Evolutionary conservation across 2,888 invertebrate species (phyloP).

Genomic region (Napeogenes inachia): DNA sequence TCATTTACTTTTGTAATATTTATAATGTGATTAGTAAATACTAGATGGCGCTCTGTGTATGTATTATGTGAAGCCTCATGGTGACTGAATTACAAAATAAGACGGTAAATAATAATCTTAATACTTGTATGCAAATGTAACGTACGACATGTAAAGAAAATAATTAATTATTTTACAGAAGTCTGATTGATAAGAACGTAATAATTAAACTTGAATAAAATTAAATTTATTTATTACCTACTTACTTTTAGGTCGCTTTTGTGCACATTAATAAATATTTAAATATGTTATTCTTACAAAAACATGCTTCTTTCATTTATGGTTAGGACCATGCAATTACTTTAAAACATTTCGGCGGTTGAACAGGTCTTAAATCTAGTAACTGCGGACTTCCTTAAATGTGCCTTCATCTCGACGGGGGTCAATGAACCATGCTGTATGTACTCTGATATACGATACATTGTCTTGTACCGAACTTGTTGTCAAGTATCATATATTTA

Average conservation of each 20-base stretch:
- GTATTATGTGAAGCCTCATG: slow-evolving; percentile 11
- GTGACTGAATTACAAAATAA: not conserved
- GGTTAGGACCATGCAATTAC: not conserved
- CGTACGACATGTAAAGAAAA: too few species aligned
- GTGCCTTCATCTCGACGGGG: slow-evolving; percentile 6
- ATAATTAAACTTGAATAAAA: too few species aligned
- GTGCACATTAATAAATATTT: too few species aligned
- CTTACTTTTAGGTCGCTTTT: too few species aligned
- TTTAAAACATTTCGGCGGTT: not conserved
- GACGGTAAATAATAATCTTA: too few species aligned
- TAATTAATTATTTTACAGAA: too few species aligned
- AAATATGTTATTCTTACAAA: too few species aligned
- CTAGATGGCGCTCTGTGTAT: slow-evolving; percentile 34
- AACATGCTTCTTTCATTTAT: too few species aligned
- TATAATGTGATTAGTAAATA: not conserved
- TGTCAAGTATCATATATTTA: too few species aligned
- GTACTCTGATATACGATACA: slow-evolving; percentile 13
- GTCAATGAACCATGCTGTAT: slow-evolving; percentile 10
- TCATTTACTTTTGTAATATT: not conserved
- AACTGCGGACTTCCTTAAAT: slow-evolving; percentile 10
- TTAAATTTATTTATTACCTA: too few species aligned
- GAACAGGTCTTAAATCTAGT: slow-evolving; percentile 5
- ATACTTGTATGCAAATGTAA: too few species aligned
- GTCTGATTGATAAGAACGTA: too few species aligned
- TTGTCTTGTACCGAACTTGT: slow-evolving; percentile 1